Evolutionary conservation across 64 coral and sea anemone genomes (phyloP).

Genomic region (Montipora cactus): DNA sequence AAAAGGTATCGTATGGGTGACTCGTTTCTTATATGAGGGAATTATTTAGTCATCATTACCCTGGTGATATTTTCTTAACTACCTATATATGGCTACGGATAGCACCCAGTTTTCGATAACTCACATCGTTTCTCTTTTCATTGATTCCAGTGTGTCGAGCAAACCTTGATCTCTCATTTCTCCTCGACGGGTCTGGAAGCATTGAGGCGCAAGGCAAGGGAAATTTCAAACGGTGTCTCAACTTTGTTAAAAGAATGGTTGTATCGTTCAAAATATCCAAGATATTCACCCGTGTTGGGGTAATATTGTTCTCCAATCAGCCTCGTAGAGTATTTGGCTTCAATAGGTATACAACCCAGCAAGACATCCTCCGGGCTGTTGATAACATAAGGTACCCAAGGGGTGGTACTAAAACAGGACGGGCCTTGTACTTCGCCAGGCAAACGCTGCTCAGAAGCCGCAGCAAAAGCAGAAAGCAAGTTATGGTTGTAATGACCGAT

Average conservation of each 20-base stretch:
- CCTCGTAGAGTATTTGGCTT: constrained; percentile 71
- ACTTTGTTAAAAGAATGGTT: constrained; percentile 75
- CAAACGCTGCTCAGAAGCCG: constrained; percentile 5
- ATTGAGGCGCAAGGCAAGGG: constrained; percentile 69
- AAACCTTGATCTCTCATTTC: constrained; percentile 69
- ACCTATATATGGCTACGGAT: no score
- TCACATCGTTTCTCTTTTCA: not conserved
- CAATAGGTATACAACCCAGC: constrained; percentile 23
- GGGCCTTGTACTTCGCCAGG: constrained; percentile 31
- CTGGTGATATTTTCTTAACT: no score
- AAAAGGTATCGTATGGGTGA: not conserved
- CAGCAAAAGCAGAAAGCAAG: not conserved
- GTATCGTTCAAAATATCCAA: constrained; percentile 65
- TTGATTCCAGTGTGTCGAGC: constrained; percentile 62
- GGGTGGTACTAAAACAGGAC: constrained; percentile 57
- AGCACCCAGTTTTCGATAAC: not conserved
- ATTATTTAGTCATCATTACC: no score
- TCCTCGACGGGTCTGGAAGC: constrained; percentile 89
- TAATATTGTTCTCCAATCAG: constrained; percentile 61
- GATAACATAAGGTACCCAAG: constrained; percentile 64
- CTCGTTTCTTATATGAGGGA: not conserved
- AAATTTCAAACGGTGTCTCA: constrained; percentile 69
- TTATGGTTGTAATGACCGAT: constrained; percentile 81
- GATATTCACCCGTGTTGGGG: constrained; percentile 46
- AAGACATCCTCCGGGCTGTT: constrained; percentile 49